phyloP scores from a whole-genome alignment of 2,113 vertebrate genomes.

The Crotalus helleri region DNA sequence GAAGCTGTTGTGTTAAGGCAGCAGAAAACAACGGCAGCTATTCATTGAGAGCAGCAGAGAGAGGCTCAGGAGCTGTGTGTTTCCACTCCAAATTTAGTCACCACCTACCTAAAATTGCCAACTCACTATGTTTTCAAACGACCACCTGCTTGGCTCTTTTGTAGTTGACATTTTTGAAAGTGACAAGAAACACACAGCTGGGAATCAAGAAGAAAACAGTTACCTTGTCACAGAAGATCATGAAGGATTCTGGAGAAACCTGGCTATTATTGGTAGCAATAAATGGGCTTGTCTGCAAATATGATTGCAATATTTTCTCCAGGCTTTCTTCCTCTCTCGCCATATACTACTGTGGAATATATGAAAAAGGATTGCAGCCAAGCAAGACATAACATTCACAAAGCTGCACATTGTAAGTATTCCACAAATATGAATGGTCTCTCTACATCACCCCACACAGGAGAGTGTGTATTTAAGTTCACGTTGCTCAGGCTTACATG shows the following conservation, averaged over 20 bases:
- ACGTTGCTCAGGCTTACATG: background rate
- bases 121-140: slow-evolving; percentile 80
- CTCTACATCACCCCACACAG: background rate
- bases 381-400: slow-evolving; percentile 6
- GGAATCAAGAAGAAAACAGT: slow-evolving; percentile 52
- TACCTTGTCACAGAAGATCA: slow-evolving; percentile 46
- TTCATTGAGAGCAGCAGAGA: slow-evolving; percentile 77
- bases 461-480: slow-evolving; percentile 1
- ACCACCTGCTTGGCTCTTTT: slow-evolving; percentile 78
- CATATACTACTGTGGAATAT: background rate
- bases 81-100: slow-evolving; percentile 78
- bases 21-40: slow-evolving; percentile 79
- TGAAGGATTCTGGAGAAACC: slow-evolving; percentile 31
- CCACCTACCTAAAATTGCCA: slow-evolving; percentile 71
- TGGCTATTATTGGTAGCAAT: slow-evolving; percentile 40
- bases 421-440: slow-evolving; percentile 6
- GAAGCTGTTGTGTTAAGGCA: slow-evolving; percentile 77
- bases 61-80: slow-evolving; percentile 78
- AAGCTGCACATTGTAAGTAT: background rate
- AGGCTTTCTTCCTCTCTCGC: slow-evolving; percentile 19
- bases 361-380: background rate
- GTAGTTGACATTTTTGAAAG: slow-evolving; percentile 71
- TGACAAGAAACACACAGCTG: slow-evolving; percentile 45
- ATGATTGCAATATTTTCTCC: background rate
- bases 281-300: slow-evolving; percentile 47